Base-by-base conservation (phyloP, 2,888 invertebrate genomes). In the Campoplex capitator region DNA sequence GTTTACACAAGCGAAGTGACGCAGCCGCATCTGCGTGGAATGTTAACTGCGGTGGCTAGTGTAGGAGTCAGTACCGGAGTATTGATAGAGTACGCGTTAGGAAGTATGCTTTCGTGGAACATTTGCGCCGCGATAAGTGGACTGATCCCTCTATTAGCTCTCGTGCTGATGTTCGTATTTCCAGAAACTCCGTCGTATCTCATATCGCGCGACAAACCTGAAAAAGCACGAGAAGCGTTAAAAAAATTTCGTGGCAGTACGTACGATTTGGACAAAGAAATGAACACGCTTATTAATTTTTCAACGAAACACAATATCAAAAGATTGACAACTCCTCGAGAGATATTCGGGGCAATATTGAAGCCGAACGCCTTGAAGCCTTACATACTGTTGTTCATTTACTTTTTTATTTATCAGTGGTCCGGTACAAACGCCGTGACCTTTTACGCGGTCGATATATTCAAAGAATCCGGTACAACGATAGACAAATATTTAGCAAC, bases 151-250 rank as follows among this genome's bases (percentile, higher is more conserved):
- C 95, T 96, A 0, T 83, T 96, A 0, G 96, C 97, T 0, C 92
- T 97, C 0, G 88, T 96, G 0, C 94, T 96, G 0, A 96, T 96
- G 95, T 94, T 96, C 38, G 92, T 96, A 16, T 95, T 97, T 79
- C 97, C 97, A 0, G 97, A 97, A 92, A 96, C 97, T 0, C 97
- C 97, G 1, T 96, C 97, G 90, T 97, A 96, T 93, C 95, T 97
- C 18, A 95, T 97, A 23, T 95, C 96, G 3, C 95, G 95, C 67
- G 95, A 96, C 86, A 95, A 95, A 88, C 95, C 95, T 56, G 96
- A 96, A 45, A 95, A 96, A 65, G 97, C 97, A 0, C 95, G 95
- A 87, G 95, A 94, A 73, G 96, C 96, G 0, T 93, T 97, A 58
- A 94, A 94, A 4, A 95, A 96, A 90, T 95, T 97, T 9, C 94